A percentile compares a stretch with the other conserved stretches of the same genome.
These are phyloP conservation scores for Sigmodon hispidus DNA, from an alignment of 2,113 vertebrate genomes.

Conservation along the genomic window DNA sequence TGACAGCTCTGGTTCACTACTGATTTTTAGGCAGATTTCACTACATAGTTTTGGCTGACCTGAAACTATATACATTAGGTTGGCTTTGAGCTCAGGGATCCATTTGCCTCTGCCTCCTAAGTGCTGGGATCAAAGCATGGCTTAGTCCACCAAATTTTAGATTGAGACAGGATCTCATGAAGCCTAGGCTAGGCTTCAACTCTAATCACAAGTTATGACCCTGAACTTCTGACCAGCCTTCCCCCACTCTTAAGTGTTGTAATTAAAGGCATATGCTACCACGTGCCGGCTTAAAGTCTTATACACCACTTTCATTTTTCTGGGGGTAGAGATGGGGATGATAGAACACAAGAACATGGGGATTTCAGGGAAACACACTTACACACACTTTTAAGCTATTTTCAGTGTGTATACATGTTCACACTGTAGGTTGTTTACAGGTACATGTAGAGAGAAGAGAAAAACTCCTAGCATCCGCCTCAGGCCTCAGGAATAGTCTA, in stretches of 20 bases:
- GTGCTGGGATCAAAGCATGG: background rate
- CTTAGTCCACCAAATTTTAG: background rate
- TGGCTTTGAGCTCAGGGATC: background rate
- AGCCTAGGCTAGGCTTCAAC: background rate
- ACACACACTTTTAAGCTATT: background rate
- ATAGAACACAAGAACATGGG: background rate
- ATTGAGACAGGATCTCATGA: background rate
- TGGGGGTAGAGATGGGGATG: background rate
- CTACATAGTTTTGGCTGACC: background rate
- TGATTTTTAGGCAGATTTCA: background rate
- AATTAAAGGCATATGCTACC: background rate
- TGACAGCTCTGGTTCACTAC: background rate
- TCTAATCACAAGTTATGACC: background rate
- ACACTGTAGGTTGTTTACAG: background rate
- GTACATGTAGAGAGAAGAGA: background rate
- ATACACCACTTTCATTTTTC: background rate
- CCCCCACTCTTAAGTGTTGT: background rate
- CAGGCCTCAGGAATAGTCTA: background rate
- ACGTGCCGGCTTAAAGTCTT: background rate
- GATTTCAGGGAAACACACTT: background rate
- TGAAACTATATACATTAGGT: background rate
- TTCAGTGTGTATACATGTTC: background rate
- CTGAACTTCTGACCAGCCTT: background rate
- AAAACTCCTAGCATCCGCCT: background rate
- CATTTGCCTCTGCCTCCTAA: background rate